Conservation (phyloP, 1,140 invertebrate species). For the Phenacoccus solenopsis region DNA sequence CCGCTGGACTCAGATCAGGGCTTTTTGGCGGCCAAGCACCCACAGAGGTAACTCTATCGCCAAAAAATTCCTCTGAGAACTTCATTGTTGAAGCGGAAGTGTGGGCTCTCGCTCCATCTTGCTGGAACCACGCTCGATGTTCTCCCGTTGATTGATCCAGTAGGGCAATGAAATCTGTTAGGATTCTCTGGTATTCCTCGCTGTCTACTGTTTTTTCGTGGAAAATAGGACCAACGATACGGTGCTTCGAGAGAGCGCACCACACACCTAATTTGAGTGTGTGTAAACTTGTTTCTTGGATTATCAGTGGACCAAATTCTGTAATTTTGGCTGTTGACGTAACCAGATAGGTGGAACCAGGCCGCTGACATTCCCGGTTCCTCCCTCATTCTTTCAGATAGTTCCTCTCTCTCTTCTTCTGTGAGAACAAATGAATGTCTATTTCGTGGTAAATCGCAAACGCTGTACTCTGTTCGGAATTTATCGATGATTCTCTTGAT, state of each 20-base stretch:
- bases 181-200: neutral
- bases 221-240: neutral
- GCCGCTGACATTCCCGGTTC: no score
- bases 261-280: neutral
- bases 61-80: neutral
- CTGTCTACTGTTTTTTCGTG: constrained; percentile 8
- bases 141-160: constrained; percentile 1
- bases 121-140: neutral
- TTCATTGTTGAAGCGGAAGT: neutral
- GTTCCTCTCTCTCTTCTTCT: neutral
- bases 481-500: neutral
- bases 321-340: neutral
- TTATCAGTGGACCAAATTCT: constrained; percentile 18
- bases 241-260: neutral
- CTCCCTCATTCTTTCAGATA: no score
- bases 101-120: neutral
- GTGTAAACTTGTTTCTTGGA: neutral
- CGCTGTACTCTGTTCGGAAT: neutral
- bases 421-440: neutral
- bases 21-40: neutral
- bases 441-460: neutral
- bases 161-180: constrained; percentile 5
- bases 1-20: neutral
- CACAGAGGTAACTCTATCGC: neutral
- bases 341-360: no score